Percentiles rank a stretch among this genome's conserved stretches.
Evolutionary conservation across 2,888 invertebrate species (phyloP).

Genomic region (Pelosia muscerda): DNA sequence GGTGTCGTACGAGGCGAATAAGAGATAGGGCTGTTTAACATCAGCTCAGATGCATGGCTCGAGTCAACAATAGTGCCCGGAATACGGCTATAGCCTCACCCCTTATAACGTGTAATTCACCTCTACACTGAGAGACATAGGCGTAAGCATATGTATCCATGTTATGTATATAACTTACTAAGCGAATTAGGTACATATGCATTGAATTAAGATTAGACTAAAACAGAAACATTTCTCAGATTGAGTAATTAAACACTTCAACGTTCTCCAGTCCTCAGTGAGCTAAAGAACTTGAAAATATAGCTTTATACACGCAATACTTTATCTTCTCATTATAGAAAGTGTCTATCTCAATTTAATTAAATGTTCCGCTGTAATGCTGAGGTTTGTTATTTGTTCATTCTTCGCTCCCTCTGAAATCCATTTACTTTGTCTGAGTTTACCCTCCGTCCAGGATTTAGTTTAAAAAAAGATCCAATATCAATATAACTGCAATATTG

Average conservation of each 20-base stretch:
- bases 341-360: not conserved
- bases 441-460: not conserved
- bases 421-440: not conserved
- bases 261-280: not conserved
- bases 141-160: too few relatives aligned
- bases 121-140: too few relatives aligned
- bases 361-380: not conserved
- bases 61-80: too few relatives aligned
- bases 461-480: not conserved
- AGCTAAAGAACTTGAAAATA: not conserved
- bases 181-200: not conserved
- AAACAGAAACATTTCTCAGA: not conserved
- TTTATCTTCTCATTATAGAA: not conserved
- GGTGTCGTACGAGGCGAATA: too few relatives aligned
- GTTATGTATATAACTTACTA: too few relatives aligned
- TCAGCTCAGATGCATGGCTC: too few relatives aligned
- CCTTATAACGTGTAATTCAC: too few relatives aligned
- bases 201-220: not conserved
- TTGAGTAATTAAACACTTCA: not conserved
- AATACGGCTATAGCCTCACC: too few relatives aligned
- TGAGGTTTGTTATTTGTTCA: constrained; percentile 2
- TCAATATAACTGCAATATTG: not conserved
- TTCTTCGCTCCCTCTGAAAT: not conserved
- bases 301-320: not conserved
- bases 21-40: too few relatives aligned